Evolutionary conservation across 1,140 invertebrate species (phyloP), one percentile per base, ranked within the genome.

Genomic region (Physella acuta): DNA sequence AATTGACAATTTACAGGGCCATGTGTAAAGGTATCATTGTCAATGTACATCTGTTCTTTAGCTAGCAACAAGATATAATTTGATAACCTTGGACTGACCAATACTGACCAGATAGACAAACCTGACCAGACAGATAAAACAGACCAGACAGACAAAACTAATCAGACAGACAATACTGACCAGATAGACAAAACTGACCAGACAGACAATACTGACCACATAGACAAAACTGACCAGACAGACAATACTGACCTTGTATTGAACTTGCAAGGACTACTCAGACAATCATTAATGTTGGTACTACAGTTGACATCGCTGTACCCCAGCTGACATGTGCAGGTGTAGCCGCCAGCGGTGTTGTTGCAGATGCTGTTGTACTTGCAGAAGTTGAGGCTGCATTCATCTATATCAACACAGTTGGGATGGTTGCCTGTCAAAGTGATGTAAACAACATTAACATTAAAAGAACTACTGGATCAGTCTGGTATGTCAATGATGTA

Each of bases 251-350:
- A 73, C 72, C 49, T 56, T 17, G 65, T 64, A 60, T 68, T 69
- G 52, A 69, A 58, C 14, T 28, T 24, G 31, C 60, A 71, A 30
- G 58, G 68, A 4, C 28, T 24, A 5, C 3, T 17, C 14, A 44
- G 2, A 26, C 66, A 70, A 14, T 34, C 36, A 51, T 55, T 37
- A 17, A 62, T 62, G 26, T 33, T 30, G 8, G 1, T 24, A 16
- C 17, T 31, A 30, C 59, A 62, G 49, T 63, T 91, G 33, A 88
- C 86, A 2, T 94, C 94, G 37, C 75, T 78, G 74, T 80, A 87
- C 0, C 81, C 82, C 5, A 73, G 51, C 24, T 68, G 0, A 55
- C 78, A 81, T 26, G 30, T 34, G 71, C 78, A 81, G 11, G 16
- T 68, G 59, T 75, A 80, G 24, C 31, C 53, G 37, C 75, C 76